phyloP scores from a whole-genome alignment of 1,140 invertebrate genomes.

The Drosophila rufa region DNA sequence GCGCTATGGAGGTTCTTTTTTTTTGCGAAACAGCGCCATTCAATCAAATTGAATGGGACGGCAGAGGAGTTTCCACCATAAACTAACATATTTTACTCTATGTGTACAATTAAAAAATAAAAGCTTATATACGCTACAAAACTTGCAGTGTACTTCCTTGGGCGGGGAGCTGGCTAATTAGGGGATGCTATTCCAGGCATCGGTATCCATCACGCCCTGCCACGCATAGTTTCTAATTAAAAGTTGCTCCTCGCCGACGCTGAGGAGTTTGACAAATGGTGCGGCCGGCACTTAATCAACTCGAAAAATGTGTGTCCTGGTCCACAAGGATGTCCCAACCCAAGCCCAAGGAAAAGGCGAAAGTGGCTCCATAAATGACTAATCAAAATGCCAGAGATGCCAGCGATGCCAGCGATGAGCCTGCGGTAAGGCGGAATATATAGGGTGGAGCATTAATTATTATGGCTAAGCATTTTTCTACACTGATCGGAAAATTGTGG shows the following conservation, averaged over 20 bases:
- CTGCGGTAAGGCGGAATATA: not conserved
- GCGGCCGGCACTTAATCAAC: constrained; percentile 47
- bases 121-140: not conserved
- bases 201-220: constrained; percentile 32
- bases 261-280: constrained; percentile 53
- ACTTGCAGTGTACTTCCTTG: not conserved
- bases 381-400: constrained; percentile 32
- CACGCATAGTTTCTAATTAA: constrained; percentile 70
- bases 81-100: constrained; percentile 46
- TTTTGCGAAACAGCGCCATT: constrained; percentile 12
- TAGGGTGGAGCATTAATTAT: constrained; percentile 13
- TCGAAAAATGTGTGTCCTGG: constrained; percentile 20
- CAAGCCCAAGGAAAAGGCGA: no score
- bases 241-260: constrained; percentile 36
- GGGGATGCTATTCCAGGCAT: not conserved
- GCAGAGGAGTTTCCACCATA: constrained; percentile 7
- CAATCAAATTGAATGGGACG: constrained; percentile 62
- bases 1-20: not conserved
- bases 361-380: constrained; percentile 15
- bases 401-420: not conserved
- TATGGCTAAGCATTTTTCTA: not conserved
- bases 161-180: constrained; percentile 20
- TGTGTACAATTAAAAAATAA: constrained; percentile 46
- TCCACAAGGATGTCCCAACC: no score
- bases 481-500: not conserved